phyloP scores from a whole-genome alignment of 1,140 invertebrate genomes.

The Meloidogyne hapla region DNA sequence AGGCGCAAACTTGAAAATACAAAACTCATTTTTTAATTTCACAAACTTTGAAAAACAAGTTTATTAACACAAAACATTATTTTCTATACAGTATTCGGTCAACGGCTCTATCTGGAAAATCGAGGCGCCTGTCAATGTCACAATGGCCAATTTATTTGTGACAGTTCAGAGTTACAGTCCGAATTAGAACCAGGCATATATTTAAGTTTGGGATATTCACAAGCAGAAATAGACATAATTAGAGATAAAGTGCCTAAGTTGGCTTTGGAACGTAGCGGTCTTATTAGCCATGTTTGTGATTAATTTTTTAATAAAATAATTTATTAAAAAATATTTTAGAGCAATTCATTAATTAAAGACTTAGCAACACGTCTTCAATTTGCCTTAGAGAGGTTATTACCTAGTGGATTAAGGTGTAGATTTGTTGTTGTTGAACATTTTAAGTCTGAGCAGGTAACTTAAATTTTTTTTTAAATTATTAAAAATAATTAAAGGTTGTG shows the following conservation, averaged over 20 bases:
- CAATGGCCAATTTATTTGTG: conserved; percentile 59
- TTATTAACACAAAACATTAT: neutral
- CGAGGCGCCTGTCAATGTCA: conserved; percentile 59
- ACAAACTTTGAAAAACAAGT: no score
- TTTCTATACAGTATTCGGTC: conserved; percentile 51
- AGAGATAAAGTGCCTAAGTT: conserved; percentile 48
- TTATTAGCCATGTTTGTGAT: conserved; percentile 37
- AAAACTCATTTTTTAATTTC: no score
- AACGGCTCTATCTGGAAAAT: conserved; percentile 56
- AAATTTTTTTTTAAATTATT: neutral
- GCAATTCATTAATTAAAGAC: conserved; percentile 50
- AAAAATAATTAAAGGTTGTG: conserved; percentile 27
- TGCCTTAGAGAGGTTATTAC: conserved; percentile 57
- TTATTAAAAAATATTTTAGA: conserved; percentile 24
- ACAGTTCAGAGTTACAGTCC: conserved; percentile 45
- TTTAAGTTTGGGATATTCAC: conserved; percentile 50
- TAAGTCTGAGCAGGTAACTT: conserved; percentile 25
- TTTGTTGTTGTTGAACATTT: conserved; percentile 53
- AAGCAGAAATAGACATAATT: conserved; percentile 46
- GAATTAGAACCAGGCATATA: conserved; percentile 53
- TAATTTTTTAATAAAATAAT: conserved; percentile 31
- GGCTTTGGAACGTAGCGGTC: conserved; percentile 40
- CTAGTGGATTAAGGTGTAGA: conserved; percentile 52
- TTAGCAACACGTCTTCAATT: conserved; percentile 58
- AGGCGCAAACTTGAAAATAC: no score